Percentiles rank a stretch among this genome's conserved stretches.
Evolutionary conservation across 2,797 vertebrate species (phyloP).

Genomic region (Gephyroberyx darwinii): DNA sequence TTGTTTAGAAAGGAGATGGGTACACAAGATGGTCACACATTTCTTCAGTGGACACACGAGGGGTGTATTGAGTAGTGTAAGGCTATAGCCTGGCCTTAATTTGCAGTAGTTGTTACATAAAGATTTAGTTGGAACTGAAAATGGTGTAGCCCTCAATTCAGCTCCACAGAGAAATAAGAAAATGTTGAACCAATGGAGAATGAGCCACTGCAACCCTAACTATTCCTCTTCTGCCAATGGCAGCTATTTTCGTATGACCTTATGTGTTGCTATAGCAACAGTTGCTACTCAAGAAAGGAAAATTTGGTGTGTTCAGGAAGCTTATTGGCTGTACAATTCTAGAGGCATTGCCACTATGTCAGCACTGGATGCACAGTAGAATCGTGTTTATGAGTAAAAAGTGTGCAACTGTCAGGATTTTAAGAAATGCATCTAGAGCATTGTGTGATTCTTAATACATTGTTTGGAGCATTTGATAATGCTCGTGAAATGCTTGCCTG

Average conservation of each 20-base stretch:
- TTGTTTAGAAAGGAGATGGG: background rate
- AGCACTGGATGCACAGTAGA: slow-evolving; percentile 5
- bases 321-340: slow-evolving; percentile 65
- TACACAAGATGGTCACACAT: background rate
- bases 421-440: background rate
- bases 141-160: slow-evolving; percentile 24
- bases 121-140: background rate
- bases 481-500: background rate
- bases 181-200: slow-evolving; percentile 46
- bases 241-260: slow-evolving; percentile 76
- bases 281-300: slow-evolving; percentile 75
- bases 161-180: slow-evolving; percentile 14
- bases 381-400: slow-evolving; percentile 9
- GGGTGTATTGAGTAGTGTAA: too few relatives aligned
- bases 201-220: slow-evolving; percentile 46
- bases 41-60: background rate
- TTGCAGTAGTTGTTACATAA: too few relatives aligned
- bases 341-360: slow-evolving; percentile 33
- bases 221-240: slow-evolving; percentile 70
- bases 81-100: too few relatives aligned
- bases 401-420: background rate
- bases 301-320: slow-evolving; percentile 68
- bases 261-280: slow-evolving; percentile 84
- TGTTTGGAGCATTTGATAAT: background rate
- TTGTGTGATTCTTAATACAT: background rate